These are phyloP conservation scores for Clavelina lepadiformis DNA, from an alignment of 23 tunicate species.

Conservation along the genomic window DNA sequence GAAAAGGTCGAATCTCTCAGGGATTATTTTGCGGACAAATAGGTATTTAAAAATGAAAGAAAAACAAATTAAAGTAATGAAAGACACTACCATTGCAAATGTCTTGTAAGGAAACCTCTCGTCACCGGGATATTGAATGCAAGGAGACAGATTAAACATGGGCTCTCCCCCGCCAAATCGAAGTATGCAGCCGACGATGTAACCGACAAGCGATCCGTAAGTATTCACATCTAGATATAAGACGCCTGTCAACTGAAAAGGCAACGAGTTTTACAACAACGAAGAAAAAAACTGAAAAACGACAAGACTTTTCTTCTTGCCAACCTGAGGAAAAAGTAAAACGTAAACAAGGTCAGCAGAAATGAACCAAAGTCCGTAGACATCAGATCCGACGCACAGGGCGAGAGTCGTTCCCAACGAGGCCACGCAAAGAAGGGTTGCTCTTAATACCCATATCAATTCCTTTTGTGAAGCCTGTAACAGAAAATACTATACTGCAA, in stretches of 20 bases:
- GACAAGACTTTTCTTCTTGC: background rate
- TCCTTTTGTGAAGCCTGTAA: no score
- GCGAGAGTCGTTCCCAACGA: no score
- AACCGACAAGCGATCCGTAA: constrained; percentile 19
- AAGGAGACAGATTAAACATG: constrained; percentile 11
- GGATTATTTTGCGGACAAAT: no score
- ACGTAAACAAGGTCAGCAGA: constrained; percentile 41
- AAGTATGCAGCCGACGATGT: constrained; percentile 13
- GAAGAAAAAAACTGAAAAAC: no score
- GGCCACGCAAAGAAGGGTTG: no score
- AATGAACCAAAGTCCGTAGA: no score
- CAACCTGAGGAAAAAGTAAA: constrained; percentile 42
- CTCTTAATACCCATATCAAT: no score
- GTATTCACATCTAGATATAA: constrained; percentile 27
- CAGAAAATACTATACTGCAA: no score
- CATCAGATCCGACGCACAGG: no score
- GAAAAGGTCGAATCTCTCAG: no score
- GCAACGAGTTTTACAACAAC: no score
- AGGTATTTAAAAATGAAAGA: background rate
- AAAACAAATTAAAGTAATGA: background rate
- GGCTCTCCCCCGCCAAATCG: constrained; percentile 27
- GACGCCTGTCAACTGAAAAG: constrained; percentile 3
- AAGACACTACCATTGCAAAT: constrained; percentile 11
- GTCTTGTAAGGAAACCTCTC: constrained; percentile 15
- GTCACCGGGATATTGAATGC: constrained; percentile 22